Evolutionary conservation across 2,113 vertebrate genomes (phyloP).

Genomic region (Dicentrarchus labrax): DNA sequence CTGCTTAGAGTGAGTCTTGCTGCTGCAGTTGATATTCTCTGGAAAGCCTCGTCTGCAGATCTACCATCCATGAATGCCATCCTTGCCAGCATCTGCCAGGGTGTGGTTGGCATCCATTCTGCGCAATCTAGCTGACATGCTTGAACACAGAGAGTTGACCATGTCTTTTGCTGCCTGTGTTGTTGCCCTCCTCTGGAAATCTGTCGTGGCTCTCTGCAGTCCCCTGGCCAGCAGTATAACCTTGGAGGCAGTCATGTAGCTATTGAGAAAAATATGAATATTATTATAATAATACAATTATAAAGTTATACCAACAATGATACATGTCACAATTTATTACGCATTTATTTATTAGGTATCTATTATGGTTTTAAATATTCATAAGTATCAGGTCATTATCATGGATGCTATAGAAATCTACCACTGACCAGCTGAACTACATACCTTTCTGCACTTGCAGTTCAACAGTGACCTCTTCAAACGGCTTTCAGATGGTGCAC

Average conservation of each 20-base stretch:
- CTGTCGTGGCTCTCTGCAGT: slow-evolving; percentile 31
- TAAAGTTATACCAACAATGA: slow-evolving; percentile 17
- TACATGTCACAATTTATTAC: background rate
- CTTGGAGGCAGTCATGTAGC: background rate
- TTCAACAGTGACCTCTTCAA: background rate
- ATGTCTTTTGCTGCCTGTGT: background rate
- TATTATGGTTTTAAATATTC: background rate
- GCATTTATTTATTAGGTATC: background rate
- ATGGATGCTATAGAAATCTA: slow-evolving; percentile 3
- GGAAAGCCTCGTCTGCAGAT: background rate
- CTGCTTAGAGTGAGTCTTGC: background rate
- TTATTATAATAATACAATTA: slow-evolving; percentile 20
- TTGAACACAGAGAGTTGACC: background rate
- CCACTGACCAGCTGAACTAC: background rate
- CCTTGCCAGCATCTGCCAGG: background rate
- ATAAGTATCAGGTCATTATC: too few species aligned
- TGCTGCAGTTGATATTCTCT: background rate
- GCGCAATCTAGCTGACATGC: background rate
- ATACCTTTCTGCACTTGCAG: slow-evolving; percentile 26
- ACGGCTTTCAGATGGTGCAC: slow-evolving; percentile 30
- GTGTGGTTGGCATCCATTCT: background rate
- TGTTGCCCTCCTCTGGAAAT: background rate
- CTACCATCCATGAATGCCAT: background rate
- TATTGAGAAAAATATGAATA: slow-evolving; percentile 26
- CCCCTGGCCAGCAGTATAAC: slow-evolving; percentile 50